These are phyloP conservation scores for Oncorhynchus mykiss DNA, from an alignment of 2,113 vertebrate genomes.

Conservation along the genomic window DNA sequence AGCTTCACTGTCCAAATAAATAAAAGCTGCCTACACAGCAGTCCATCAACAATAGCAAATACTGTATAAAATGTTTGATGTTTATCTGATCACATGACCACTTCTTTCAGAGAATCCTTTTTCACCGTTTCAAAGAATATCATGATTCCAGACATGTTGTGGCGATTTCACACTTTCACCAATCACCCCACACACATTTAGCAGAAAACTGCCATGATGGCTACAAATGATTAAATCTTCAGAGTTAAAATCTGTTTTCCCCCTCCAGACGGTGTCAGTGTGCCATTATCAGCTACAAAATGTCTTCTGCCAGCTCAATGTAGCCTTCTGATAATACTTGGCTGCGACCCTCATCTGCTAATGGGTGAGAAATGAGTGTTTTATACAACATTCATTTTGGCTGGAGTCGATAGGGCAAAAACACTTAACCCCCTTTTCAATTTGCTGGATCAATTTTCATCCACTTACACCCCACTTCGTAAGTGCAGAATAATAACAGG, in stretches of 20 bases:
- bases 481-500: constrained; percentile 92
- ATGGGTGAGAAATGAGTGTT: constrained; percentile 90
- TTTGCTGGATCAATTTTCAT: constrained; percentile 94
- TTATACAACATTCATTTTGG: constrained; percentile 84
- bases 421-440: constrained; percentile 87
- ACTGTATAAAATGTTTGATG: constrained; percentile 30
- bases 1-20: not conserved
- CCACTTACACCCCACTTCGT: constrained; percentile 84
- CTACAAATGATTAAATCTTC: constrained; percentile 58
- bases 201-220: constrained; percentile 49
- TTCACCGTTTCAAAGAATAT: constrained; percentile 52
- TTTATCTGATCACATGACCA: constrained; percentile 49
- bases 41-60: constrained; percentile 38
- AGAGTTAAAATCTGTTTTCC: constrained; percentile 57
- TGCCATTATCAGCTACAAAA: constrained; percentile 73
- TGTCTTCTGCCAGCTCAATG: constrained; percentile 68
- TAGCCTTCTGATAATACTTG: constrained; percentile 76
- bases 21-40: constrained; percentile 19
- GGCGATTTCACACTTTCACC: constrained; percentile 44
- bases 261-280: constrained; percentile 59
- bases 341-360: constrained; percentile 82
- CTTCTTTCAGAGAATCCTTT: constrained; percentile 42
- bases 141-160: constrained; percentile 34
- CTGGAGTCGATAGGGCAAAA: constrained; percentile 86
- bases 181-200: constrained; percentile 31